phyloP scores from a whole-genome alignment of 1,140 invertebrate genomes.

The Oryzaephilus surinamensis region DNA sequence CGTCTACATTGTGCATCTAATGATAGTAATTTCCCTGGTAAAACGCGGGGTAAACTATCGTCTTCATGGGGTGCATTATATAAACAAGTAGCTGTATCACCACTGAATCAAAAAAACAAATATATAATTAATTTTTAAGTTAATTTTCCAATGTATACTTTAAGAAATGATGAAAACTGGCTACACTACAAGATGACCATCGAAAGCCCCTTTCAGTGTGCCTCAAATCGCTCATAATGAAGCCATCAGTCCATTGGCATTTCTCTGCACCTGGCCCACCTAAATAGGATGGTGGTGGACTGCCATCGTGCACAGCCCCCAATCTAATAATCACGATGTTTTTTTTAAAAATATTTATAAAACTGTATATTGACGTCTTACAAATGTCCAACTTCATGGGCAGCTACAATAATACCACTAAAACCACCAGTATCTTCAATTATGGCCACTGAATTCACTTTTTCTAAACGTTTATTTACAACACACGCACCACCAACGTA shows the following conservation, averaged over 20 bases:
- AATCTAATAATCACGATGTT: conserved; percentile 46
- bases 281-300: conserved; percentile 84
- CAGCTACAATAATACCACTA: conserved; percentile 91
- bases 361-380: conserved; percentile 46
- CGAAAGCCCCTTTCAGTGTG: conserved; percentile 91
- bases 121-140: conserved; percentile 5
- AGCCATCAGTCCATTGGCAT: conserved; percentile 92
- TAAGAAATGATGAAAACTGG: conserved; percentile 90
- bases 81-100: conserved; percentile 86
- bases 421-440: conserved; percentile 94
- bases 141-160: conserved; percentile 53
- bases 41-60: conserved; percentile 73
- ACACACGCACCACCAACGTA: conserved; percentile 94
- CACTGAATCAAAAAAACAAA: conserved; percentile 48
- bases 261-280: conserved; percentile 92
- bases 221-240: conserved; percentile 89
- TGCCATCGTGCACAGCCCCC: conserved; percentile 90
- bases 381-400: conserved; percentile 94
- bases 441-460: conserved; percentile 92
- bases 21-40: conserved; percentile 80
- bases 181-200: conserved; percentile 89
- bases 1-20: conserved; percentile 87
- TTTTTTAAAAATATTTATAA: neutral
- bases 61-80: conserved; percentile 92
- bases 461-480: conserved; percentile 88